phyloP scores from a whole-genome alignment of 2,888 invertebrate genomes.

The Hecatera dysodea region DNA sequence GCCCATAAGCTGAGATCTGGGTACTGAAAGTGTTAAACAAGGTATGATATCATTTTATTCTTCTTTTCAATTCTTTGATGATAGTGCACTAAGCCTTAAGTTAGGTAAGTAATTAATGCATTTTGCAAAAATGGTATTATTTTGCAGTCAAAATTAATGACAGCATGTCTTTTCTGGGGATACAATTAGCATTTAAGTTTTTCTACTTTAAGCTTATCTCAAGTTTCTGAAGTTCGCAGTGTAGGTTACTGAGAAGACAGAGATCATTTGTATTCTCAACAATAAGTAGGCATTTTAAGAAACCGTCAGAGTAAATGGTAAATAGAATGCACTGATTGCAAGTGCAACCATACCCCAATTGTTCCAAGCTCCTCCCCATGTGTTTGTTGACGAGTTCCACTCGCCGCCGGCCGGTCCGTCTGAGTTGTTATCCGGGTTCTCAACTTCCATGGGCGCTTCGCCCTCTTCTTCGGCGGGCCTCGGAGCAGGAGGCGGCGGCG shows the following conservation, averaged over 20 bases:
- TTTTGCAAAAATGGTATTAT: neutral
- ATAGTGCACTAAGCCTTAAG: neutral
- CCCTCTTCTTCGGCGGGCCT: conserved; percentile 92
- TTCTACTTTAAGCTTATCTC: neutral
- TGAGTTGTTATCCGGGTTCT: conserved; percentile 92
- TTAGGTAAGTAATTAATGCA: neutral
- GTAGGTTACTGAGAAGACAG: neutral
- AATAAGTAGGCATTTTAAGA: neutral
- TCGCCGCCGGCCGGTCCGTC: conserved; percentile 81
- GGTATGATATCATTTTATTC: neutral
- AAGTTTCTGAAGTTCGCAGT: neutral
- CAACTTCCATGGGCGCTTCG: conserved; percentile 97
- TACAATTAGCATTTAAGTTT: neutral
- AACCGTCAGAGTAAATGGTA: neutral
- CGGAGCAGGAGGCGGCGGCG: conserved; percentile 91
- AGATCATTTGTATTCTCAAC: neutral
- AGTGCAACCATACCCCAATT: conserved; percentile 84
- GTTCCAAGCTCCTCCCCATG: conserved; percentile 86
- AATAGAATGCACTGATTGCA: conserved; percentile 1
- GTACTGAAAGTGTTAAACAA: too few species aligned
- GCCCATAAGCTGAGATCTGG: too few species aligned
- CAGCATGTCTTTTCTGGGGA: neutral
- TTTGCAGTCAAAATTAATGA: neutral
- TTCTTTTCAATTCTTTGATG: neutral
- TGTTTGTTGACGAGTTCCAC: conserved; percentile 82